Conservation (phyloP, 2,888 invertebrate species). For the Laspeyria flexula region DNA sequence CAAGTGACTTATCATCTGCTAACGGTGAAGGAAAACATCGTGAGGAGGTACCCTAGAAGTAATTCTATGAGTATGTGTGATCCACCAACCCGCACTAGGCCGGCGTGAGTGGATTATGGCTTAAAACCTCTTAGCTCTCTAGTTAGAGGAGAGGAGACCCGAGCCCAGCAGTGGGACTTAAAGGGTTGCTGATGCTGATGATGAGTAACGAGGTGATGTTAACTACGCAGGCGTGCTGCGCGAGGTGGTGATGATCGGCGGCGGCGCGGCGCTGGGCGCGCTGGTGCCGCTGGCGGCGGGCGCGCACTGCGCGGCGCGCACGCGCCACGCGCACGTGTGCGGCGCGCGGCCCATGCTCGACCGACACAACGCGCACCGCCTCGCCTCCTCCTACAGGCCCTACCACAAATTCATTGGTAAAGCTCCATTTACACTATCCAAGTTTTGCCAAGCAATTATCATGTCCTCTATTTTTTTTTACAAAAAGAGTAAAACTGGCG, state of each 20-base stretch:
- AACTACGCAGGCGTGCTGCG: constrained; percentile 85
- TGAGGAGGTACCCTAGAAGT: too few relatives aligned
- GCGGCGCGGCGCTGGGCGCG: constrained; percentile 92
- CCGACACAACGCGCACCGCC: constrained; percentile 93
- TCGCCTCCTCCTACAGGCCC: constrained; percentile 87
- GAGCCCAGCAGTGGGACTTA: too few relatives aligned
- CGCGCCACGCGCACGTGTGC: constrained; percentile 62
- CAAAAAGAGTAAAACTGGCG: too few relatives aligned
- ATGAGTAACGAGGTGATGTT: neutral
- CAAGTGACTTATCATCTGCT: too few relatives aligned
- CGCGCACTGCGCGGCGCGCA: constrained; percentile 87
- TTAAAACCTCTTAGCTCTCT: too few relatives aligned
- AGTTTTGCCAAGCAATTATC: too few relatives aligned
- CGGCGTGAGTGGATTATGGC: too few relatives aligned
- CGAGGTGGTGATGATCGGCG: constrained; percentile 92
- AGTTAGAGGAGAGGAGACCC: too few relatives aligned
- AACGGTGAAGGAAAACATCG: too few relatives aligned
- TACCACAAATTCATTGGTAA: constrained; percentile 96
- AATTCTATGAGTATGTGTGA: too few relatives aligned
- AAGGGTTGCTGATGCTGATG: too few relatives aligned
- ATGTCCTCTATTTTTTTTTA: neutral
- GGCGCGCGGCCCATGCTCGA: constrained; percentile 89
- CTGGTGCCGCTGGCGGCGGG: constrained; percentile 94
- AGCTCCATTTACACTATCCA: neutral
- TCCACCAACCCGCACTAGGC: too few relatives aligned